Percentiles rank a stretch among this genome's conserved stretches.
phyloP scores from a whole-genome alignment of 2,113 vertebrate genomes.

The Natator depressus region DNA sequence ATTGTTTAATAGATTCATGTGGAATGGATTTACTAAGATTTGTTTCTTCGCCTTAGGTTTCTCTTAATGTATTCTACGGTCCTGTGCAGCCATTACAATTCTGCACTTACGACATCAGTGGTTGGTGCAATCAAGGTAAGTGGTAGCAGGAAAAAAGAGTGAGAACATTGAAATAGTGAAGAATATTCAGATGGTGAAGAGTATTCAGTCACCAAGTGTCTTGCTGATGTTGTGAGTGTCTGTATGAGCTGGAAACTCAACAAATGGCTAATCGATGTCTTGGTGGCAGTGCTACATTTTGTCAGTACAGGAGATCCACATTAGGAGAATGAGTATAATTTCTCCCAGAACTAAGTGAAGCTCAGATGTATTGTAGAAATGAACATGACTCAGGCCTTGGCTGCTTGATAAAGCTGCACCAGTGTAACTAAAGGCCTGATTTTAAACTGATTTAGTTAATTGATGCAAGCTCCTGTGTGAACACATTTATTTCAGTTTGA shows the following conservation, averaged over 20 bases:
- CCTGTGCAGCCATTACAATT: constrained; percentile 93
- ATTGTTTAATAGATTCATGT: not conserved
- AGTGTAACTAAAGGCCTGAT: not conserved
- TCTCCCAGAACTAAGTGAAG: not conserved
- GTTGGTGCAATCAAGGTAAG: constrained; percentile 92
- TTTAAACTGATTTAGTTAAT: not conserved
- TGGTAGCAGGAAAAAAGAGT: not conserved
- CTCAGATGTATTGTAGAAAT: not conserved
- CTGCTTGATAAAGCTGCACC: not conserved
- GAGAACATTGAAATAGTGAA: not conserved
- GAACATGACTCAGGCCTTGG: not conserved
- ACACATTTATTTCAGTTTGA: not conserved
- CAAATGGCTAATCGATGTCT: not conserved
- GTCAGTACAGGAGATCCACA: not conserved
- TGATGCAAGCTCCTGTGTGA: not conserved
- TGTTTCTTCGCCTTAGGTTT: constrained; percentile 80
- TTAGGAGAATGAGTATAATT: not conserved
- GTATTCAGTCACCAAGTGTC: not conserved
- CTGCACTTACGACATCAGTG: constrained; percentile 89
- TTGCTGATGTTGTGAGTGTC: not conserved
- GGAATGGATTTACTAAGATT: not conserved
- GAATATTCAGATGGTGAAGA: not conserved
- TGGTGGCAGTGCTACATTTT: not conserved
- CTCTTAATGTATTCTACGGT: constrained; percentile 92
- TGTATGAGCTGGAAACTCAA: not conserved